Conservation (phyloP, 2,113 vertebrate genomes). For the Siphamia tubifer region DNA sequence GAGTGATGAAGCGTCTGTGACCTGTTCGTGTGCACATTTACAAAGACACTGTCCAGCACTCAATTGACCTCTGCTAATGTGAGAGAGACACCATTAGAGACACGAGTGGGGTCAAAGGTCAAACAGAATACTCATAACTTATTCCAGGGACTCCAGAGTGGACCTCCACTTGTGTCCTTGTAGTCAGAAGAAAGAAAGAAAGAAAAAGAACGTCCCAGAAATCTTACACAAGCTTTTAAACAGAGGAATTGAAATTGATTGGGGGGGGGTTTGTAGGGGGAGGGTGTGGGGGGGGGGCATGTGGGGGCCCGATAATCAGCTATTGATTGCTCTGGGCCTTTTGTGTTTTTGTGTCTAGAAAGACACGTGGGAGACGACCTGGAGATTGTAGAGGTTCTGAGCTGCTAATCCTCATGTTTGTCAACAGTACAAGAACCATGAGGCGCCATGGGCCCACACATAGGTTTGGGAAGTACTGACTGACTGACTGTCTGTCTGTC, state of each 20-base stretch:
- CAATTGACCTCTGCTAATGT: slow-evolving; percentile 36
- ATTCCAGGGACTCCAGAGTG: slow-evolving; percentile 9
- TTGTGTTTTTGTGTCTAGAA: slow-evolving; percentile 25
- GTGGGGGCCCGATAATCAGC: slow-evolving; percentile 50
- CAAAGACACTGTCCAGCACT: slow-evolving; percentile 6
- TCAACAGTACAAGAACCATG: not conserved
- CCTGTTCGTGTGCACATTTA: slow-evolving; percentile 3
- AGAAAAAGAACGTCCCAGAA: slow-evolving; percentile 16
- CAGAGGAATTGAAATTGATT: slow-evolving; percentile 62
- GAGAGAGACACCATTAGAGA: slow-evolving; percentile 28
- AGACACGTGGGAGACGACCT: slow-evolving; percentile 35
- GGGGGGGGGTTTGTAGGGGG: not conserved
- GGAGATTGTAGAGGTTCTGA: not conserved
- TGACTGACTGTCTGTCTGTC: no score
- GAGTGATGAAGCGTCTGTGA: slow-evolving; percentile 13
- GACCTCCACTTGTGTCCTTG: not conserved
- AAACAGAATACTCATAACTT: slow-evolving; percentile 4
- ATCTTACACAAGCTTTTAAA: slow-evolving; percentile 22
- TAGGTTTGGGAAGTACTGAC: no score
- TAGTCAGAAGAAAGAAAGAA: slow-evolving; percentile 9
- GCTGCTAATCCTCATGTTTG: not conserved
- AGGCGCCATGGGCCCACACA: no score
- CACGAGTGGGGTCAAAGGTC: slow-evolving; percentile 37
- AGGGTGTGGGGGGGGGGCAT: not conserved
- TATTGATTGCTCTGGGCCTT: slow-evolving; percentile 53